phyloP scores from a whole-genome alignment of 2,888 invertebrate genomes.

The Siphonodentalium dalli region DNA sequence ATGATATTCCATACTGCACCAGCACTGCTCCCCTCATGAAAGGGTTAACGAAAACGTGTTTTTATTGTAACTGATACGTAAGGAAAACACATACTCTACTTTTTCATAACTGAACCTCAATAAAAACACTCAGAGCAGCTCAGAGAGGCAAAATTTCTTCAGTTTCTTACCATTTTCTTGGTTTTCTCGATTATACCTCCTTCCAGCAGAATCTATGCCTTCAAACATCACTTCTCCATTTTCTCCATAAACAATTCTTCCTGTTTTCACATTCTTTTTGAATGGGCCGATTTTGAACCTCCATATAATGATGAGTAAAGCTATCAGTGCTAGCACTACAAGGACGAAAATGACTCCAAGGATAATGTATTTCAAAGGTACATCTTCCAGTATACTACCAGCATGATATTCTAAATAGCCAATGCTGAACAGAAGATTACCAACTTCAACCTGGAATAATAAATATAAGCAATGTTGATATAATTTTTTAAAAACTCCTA shows the following conservation, averaged over 20 bases:
- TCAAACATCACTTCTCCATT: conserved; percentile 14
- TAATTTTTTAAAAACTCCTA: too few species aligned
- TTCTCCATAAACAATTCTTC: too few species aligned
- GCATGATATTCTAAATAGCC: conserved; percentile 42
- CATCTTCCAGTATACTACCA: conserved; percentile 3
- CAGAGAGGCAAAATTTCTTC: too few species aligned
- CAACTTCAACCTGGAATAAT: conserved; percentile 44
- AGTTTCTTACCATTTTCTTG: conserved; percentile 24
- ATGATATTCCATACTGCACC: too few species aligned
- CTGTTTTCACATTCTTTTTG: conserved; percentile 24
- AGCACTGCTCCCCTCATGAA: too few species aligned
- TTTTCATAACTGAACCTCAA: neutral
- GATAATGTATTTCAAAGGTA: conserved; percentile 29
- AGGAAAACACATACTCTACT: too few species aligned
- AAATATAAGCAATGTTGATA: too few species aligned
- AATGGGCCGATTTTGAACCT: conserved; percentile 37
- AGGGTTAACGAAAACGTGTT: too few species aligned
- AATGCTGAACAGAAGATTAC: conserved; percentile 38
- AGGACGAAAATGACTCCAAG: conserved; percentile 36
- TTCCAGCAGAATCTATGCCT: conserved; percentile 19
- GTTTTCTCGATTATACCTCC: conserved; percentile 24
- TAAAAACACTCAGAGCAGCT: too few species aligned
- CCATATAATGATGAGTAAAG: conserved; percentile 44
- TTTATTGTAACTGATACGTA: too few species aligned
- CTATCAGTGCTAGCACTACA: conserved; percentile 33